phyloP scores from a whole-genome alignment of 2,888 invertebrate species.

The Zygothrica quintamaculata region DNA sequence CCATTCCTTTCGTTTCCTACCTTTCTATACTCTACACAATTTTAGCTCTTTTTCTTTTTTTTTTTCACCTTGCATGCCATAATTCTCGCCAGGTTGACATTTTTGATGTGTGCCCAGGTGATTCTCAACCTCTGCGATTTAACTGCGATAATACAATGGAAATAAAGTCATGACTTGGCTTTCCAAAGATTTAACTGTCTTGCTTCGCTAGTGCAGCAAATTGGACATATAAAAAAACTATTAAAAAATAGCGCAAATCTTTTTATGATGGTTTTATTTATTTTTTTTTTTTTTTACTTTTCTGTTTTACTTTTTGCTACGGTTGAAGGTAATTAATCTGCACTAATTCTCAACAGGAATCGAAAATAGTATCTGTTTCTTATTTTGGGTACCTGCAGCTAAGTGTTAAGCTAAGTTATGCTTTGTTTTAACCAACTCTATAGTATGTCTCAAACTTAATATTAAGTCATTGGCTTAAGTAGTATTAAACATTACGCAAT shows the following conservation, averaged over 20 bases:
- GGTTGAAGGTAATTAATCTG: too few relatives aligned
- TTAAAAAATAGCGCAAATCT: slow-evolving; percentile 48
- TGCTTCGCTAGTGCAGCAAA: slow-evolving; percentile 35
- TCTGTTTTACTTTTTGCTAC: too few relatives aligned
- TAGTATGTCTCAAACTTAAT: too few relatives aligned
- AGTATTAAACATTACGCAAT: too few relatives aligned
- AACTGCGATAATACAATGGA: slow-evolving; percentile 67
- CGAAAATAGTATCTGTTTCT: too few relatives aligned
- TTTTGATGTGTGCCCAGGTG: slow-evolving; percentile 80
- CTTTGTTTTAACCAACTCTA: too few relatives aligned
- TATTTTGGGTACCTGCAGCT: too few relatives aligned
- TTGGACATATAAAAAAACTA: slow-evolving; percentile 57
- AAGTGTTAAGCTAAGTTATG: too few relatives aligned
- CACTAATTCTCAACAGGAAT: too few relatives aligned
- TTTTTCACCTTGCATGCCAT: slow-evolving; percentile 60
- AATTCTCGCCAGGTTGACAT: slow-evolving; percentile 80
- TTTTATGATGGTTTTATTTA: slow-evolving; percentile 15
- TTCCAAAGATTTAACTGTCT: slow-evolving; percentile 23
- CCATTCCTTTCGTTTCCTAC: neutral
- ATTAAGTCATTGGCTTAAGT: too few relatives aligned
- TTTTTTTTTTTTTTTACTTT: slow-evolving; percentile 26
- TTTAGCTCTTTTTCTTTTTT: slow-evolving; percentile 1
- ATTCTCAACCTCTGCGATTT: slow-evolving; percentile 64
- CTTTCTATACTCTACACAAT: neutral
- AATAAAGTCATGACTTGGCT: slow-evolving; percentile 63